phyloP scores from a whole-genome alignment of 2,888 invertebrate species.

The Nesidiocoris tenuis region DNA sequence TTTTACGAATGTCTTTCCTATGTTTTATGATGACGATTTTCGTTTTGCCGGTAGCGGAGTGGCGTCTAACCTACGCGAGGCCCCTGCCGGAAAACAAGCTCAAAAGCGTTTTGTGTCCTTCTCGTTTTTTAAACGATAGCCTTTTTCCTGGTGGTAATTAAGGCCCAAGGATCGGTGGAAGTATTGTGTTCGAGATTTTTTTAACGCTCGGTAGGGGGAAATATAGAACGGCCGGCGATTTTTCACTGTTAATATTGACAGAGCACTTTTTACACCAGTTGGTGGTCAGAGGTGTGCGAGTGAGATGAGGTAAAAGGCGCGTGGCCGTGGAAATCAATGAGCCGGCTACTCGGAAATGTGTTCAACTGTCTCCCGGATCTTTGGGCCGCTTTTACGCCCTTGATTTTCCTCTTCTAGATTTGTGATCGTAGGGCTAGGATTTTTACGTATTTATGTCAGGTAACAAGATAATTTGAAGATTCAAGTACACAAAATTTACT shows the following conservation, averaged over 20 bases:
- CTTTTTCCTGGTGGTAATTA: not conserved
- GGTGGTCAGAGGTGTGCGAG: not conserved
- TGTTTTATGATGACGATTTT: slow-evolving; percentile 11
- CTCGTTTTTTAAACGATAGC: not conserved
- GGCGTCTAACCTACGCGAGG: not conserved
- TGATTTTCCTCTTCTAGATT: too few species aligned
- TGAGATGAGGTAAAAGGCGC: not conserved
- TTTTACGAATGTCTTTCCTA: slow-evolving; percentile 34
- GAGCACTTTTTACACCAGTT: slow-evolving; percentile 3
- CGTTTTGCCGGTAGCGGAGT: slow-evolving; percentile 1
- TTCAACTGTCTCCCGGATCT: not conserved
- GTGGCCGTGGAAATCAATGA: slow-evolving; percentile 38
- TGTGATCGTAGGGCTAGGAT: too few species aligned
- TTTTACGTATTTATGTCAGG: too few species aligned
- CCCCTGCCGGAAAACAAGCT: not conserved
- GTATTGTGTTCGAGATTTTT: not conserved
- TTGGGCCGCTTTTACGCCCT: too few species aligned
- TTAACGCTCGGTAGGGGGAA: not conserved
- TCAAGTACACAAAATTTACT: too few species aligned
- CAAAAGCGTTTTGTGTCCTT: not conserved
- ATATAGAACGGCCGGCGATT: slow-evolving; percentile 12
- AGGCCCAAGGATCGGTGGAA: not conserved
- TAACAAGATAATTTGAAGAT: too few species aligned
- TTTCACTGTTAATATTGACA: slow-evolving; percentile 3
- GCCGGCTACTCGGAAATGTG: slow-evolving; percentile 8